Conservation (phyloP, 2,113 vertebrate species). For the Mirza zaza region DNA sequence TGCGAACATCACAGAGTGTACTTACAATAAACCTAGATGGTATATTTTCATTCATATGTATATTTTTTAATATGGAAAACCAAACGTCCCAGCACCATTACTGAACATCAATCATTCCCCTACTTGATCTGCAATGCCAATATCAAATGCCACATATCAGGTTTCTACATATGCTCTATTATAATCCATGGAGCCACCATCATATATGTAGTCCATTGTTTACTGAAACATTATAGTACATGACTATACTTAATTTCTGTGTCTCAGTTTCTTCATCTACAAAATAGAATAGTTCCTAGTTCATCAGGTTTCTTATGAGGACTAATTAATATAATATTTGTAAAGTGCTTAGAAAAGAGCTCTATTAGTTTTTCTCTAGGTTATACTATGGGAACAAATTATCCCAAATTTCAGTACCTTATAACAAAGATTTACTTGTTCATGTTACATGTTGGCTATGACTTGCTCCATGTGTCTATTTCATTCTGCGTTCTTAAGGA, state of each 20-base stretch:
- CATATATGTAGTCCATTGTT: background rate
- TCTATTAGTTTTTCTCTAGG: background rate
- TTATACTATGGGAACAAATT: background rate
- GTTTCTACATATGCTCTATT: background rate
- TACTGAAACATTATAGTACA: background rate
- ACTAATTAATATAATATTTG: background rate
- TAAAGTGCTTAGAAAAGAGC: slow-evolving; percentile 36
- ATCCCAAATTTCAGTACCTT: background rate
- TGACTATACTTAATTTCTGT: background rate
- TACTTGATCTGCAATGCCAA: background rate
- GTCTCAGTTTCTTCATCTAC: background rate
- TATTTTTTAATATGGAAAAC: background rate
- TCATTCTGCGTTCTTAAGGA: background rate
- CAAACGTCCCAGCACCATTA: background rate
- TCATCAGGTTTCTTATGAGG: background rate
- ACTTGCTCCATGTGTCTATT: background rate
- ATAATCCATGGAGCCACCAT: background rate
- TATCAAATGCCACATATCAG: background rate
- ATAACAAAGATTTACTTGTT: background rate
- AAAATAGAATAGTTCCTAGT: background rate
- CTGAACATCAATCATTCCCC: background rate
- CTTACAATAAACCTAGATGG: background rate
- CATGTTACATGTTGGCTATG: too few relatives aligned
- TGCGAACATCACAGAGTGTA: background rate
- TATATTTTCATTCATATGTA: background rate